Evolutionary conservation across 2,888 invertebrate genomes (phyloP), one percentile per base, ranked within the genome.

Genomic region (Scaptomyza caliginosa): DNA sequence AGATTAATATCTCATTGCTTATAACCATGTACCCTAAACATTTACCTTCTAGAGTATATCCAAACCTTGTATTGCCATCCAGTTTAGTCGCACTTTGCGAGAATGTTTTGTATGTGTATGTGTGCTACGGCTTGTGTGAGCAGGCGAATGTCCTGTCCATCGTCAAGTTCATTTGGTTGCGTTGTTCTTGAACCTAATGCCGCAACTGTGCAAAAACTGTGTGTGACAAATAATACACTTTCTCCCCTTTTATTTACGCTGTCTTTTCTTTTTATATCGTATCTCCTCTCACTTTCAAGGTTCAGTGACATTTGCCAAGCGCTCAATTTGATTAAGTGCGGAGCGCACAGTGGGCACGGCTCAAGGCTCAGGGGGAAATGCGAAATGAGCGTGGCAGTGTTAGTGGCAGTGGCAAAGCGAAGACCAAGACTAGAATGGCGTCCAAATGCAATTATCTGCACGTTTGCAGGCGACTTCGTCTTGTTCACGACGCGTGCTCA

Each of bases 271-370:
- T 2, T 40, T 30, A 7, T 32, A 6, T 38, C 19, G 4, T 8
- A 26, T 24, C 16, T 36, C 49, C 26, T 56, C 59, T 72, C 48
- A 52, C 74, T 69, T 54, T 64, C 54, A 83, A 83, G 83, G 83
- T 83, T 83, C 83, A 86, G 49, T 86, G 86, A 83, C 83, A 83
- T 78, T 81, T 78, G 79, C 66, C 48, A 48, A 67, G 74, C 76
- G 72, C 73, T 78, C 86, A 83, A 83, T 83, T 83, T 83, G 83
- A 83, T 83, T 86, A 83, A 86, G 81, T 81, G 77, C 68, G 63
- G 63, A 63, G 57, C 65, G 55, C 70, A 24, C 49, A 28, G 59
- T 66, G 57, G 57, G 49, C 26, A 21, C 38, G 23, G 30, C 64
- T 45, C 57, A 62, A 59, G 72, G 55, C 58, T 45, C 45, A 11